Percentiles rank a stretch among this genome's conserved stretches.
phyloP scores from a whole-genome alignment of 2,888 invertebrate genomes.

The Nemotelus nigrinus region DNA sequence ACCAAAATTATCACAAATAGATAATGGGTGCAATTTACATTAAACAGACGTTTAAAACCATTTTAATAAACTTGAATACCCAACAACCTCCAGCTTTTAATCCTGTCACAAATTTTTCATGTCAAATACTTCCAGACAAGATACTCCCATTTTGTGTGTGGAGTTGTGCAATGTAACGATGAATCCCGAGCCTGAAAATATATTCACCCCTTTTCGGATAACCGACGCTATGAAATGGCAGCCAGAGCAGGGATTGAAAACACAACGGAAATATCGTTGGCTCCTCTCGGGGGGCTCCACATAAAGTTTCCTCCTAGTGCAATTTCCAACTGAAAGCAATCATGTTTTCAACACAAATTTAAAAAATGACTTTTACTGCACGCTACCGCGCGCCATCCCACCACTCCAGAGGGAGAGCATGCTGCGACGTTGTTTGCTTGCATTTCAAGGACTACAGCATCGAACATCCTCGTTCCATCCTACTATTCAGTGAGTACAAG shows the following conservation, averaged over 20 bases:
- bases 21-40: neutral
- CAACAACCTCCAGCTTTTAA: conserved; percentile 19
- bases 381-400: neutral
- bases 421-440: neutral
- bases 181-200: neutral
- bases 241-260: neutral
- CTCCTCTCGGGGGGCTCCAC: conserved; percentile 1
- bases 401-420: neutral
- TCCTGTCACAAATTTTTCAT: conserved; percentile 41
- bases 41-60: conserved; percentile 9
- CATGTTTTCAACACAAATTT: conserved; percentile 43
- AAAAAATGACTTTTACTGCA: conserved; percentile 40
- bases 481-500: too few relatives aligned
- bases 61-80: conserved; percentile 22
- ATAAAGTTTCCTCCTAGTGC: conserved; percentile 23
- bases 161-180: conserved; percentile 23
- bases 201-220: conserved; percentile 23
- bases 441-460: conserved; percentile 7
- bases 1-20: conserved; percentile 1
- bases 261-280: conserved; percentile 31
- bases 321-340: conserved; percentile 37
- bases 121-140: conserved; percentile 34
- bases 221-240: neutral
- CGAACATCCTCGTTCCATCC: too few relatives aligned
- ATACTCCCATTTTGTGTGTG: conserved; percentile 35